Base-by-base conservation (phyloP, 2,113 vertebrate genomes). In the Carassius auratus region DNA sequence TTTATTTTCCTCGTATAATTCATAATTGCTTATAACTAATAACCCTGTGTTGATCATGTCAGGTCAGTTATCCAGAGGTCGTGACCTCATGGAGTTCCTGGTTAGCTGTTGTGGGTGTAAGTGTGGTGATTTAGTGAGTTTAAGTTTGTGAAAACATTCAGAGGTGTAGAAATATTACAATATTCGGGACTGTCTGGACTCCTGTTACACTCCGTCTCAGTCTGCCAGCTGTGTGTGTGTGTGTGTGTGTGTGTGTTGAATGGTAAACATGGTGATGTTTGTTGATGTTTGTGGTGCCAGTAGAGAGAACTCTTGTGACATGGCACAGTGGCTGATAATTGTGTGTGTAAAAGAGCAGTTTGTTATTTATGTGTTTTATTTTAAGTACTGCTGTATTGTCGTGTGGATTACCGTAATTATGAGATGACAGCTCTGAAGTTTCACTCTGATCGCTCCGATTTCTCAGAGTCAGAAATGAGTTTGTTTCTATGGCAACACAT, bases 401-500 rank as follows among this genome's bases (percentile, higher is more conserved):
- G 13, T 48, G n/a, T 76, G 23, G 48, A 76, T 76, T 55, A 76
- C 14, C 8, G 14, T 76, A 76, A 76, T 55, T 55, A 55, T 48
- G 3, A 23, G 71, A 30, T 76, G 74, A 55, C 74, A 55, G 48
- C 45, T 30, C 38, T 75, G 71, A 75, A 42, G 48, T 75, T 75
- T 45, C n/a, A 48, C 42, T 23, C 13, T 64, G 68, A 71, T 36
- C 33, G 3, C 5, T 69, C 17, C 14, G 5, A 17, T 6, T 55
- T 14, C 48, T 6, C 9, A 1, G 2, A 48, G n/a, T 76, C 74
- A 9, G 23, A 50, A 26, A 26, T 76, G 6, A 26, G 50, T 76
- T 10, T 19, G 74, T 76, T 76, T 50, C 74, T 55, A 76, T 76
- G 74, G 74, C 48, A 76, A 76, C 74, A 30, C 45, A 50, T 30